phyloP scores from a whole-genome alignment of 2,888 invertebrate species.

The Callyntrura guangdongensis region DNA sequence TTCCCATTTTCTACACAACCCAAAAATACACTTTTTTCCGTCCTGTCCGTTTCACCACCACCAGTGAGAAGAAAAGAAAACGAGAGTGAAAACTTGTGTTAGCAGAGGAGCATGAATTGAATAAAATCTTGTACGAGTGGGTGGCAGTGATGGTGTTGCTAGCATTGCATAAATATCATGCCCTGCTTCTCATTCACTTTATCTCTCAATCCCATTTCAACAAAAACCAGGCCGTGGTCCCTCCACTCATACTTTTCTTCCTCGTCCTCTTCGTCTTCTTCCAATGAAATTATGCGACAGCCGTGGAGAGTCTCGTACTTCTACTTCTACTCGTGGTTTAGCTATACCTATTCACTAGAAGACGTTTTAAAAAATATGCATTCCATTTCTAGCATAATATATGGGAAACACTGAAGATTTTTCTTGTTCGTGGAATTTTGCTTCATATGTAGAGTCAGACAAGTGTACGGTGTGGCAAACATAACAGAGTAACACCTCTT shows the following conservation, averaged over 20 bases:
- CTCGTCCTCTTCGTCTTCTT: neutral
- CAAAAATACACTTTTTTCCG: constrained; percentile 16
- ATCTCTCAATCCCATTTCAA: constrained; percentile 53
- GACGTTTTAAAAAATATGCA: constrained; percentile 19
- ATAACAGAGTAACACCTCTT: constrained; percentile 72
- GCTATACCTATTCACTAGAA: neutral
- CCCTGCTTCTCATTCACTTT: constrained; percentile 60
- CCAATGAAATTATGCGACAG: constrained; percentile 33
- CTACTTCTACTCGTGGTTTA: no score
- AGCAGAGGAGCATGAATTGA: constrained; percentile 69
- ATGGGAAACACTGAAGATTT: constrained; percentile 49
- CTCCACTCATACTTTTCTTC: neutral
- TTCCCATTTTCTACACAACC: constrained; percentile 23
- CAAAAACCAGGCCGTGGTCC: neutral
- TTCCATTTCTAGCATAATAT: constrained; percentile 32
- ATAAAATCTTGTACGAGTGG: constrained; percentile 61
- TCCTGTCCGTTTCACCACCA: constrained; percentile 1
- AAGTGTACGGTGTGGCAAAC: neutral
- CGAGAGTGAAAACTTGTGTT: constrained; percentile 77
- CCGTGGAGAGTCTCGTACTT: neutral
- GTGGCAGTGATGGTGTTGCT: neutral
- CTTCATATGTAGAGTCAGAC: neutral
- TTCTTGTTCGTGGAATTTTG: constrained; percentile 36
- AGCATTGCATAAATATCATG: constrained; percentile 68
- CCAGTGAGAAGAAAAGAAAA: constrained; percentile 27